Percentiles rank a stretch among this genome's conserved stretches.
Conservation (phyloP, 2,797 vertebrate genomes). For the Galagoides demidoff region DNA sequence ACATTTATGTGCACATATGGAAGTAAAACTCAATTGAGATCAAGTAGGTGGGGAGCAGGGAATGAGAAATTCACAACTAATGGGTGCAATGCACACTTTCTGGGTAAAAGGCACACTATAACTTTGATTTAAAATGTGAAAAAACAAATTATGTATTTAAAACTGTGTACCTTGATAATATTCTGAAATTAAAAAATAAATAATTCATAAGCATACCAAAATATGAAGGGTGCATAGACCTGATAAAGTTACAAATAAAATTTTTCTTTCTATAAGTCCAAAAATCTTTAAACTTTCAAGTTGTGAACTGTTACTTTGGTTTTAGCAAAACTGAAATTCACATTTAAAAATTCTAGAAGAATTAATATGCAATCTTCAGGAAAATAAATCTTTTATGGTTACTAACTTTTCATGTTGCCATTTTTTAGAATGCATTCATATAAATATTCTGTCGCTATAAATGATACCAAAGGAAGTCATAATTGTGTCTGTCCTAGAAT, state of each 20-base stretch:
- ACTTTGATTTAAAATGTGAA: too few relatives aligned
- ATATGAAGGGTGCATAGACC: too few relatives aligned
- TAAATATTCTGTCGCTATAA: slow-evolving; percentile 1
- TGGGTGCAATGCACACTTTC: too few relatives aligned
- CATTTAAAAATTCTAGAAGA: not conserved
- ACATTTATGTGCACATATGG: too few relatives aligned
- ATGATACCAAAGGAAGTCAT: not conserved
- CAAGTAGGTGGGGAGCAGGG: too few relatives aligned
- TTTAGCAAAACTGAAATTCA: not conserved
- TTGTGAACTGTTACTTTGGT: not conserved
- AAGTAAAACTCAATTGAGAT: too few relatives aligned
- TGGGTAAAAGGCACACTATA: too few relatives aligned
- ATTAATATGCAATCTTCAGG: not conserved
- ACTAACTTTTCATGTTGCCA: not conserved
- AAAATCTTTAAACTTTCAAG: slow-evolving; percentile 8
- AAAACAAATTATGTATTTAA: too few relatives aligned
- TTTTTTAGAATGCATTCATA: not conserved
- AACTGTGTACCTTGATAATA: too few relatives aligned
- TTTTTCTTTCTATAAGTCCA: not conserved
- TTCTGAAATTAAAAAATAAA: too few relatives aligned
- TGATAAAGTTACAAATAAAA: slow-evolving; percentile 38
- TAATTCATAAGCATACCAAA: too few relatives aligned
- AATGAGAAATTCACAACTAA: too few relatives aligned
- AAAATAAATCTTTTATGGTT: not conserved
- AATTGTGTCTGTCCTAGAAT: not conserved